A percentile compares a stretch with the other conserved stretches of the same genome.
These are phyloP conservation scores for Drosophila macrospina DNA, from an alignment of 2,888 invertebrate species.

Conservation along the genomic window DNA sequence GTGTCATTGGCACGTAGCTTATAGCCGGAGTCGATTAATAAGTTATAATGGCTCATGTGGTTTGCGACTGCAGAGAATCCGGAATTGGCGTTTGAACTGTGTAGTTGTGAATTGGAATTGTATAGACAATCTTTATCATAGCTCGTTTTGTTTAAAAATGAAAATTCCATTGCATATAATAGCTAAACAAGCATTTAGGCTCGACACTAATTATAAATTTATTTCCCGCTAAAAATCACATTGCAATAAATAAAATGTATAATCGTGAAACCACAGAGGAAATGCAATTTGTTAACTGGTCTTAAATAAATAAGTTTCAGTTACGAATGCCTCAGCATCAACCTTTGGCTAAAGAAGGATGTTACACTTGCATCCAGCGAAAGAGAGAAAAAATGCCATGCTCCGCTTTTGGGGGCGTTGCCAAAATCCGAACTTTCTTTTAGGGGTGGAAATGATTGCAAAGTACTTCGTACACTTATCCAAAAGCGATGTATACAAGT, in stretches of 20 bases:
- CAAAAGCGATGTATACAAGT: conserved; percentile 7
- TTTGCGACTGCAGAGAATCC: conserved; percentile 61
- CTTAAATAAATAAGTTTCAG: conserved; percentile 77
- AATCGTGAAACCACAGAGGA: conserved; percentile 46
- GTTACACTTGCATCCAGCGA: conserved; percentile 52
- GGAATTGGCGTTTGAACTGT: conserved; percentile 54
- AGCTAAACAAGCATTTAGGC: conserved; percentile 24
- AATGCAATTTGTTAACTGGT: conserved; percentile 67
- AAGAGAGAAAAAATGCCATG: conserved; percentile 65
- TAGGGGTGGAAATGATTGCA: conserved; percentile 67
- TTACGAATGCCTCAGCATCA: conserved; percentile 65
- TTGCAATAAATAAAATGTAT: conserved; percentile 48
- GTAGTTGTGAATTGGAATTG: conserved; percentile 62
- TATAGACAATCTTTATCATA: conserved; percentile 82
- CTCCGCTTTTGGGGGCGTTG: conserved; percentile 66
- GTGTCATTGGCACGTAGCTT: conserved; percentile 69
- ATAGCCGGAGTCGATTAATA: conserved; percentile 69
- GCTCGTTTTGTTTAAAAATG: conserved; percentile 80
- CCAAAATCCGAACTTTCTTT: conserved; percentile 42
- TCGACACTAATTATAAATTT: conserved; percentile 47
- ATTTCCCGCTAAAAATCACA: conserved; percentile 55
- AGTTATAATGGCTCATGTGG: conserved; percentile 72
- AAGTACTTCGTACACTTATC: conserved; percentile 41
- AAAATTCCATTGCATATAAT: conserved; percentile 80
- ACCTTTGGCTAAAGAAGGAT: conserved; percentile 66